These are phyloP conservation scores for Philotrypesis tridentata DNA, from an alignment of 1,140 invertebrate genomes.

Conservation along the genomic window DNA sequence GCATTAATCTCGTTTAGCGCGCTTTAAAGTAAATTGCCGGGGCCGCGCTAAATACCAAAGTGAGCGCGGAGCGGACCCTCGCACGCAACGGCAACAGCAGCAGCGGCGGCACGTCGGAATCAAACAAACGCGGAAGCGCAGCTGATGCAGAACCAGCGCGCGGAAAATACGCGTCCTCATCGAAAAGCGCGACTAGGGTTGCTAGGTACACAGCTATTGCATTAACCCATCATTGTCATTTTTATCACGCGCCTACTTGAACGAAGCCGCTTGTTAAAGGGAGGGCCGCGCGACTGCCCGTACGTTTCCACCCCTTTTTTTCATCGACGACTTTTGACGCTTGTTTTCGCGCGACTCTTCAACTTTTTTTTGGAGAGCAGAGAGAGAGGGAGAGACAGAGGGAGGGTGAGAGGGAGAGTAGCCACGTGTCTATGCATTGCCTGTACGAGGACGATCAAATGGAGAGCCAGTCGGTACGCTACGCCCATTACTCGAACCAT, in stretches of 20 bases:
- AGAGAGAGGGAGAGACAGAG: too few species aligned
- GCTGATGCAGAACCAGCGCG: background rate
- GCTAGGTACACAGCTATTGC: conserved; percentile 71
- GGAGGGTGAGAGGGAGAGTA: background rate
- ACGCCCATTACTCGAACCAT: background rate
- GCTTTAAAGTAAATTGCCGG: conserved; percentile 68
- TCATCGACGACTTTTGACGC: too few species aligned
- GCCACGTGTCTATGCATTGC: background rate
- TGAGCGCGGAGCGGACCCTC: background rate
- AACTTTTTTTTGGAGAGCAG: too few species aligned
- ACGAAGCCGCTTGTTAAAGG: background rate
- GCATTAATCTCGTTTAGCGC: conserved; percentile 67
- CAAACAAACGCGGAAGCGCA: background rate
- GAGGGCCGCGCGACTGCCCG: background rate
- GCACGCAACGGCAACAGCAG: background rate
- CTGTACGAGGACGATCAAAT: background rate
- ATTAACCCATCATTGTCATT: conserved; percentile 74
- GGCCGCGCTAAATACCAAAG: conserved; percentile 63
- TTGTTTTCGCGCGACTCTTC: too few species aligned
- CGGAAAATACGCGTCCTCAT: background rate
- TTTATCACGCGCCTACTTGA: conserved; percentile 71
- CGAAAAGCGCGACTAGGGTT: background rate
- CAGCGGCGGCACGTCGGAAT: too few species aligned
- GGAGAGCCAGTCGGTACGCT: background rate
- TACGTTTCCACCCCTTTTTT: too few species aligned